Evolutionary conservation across 2,797 vertebrate genomes (phyloP).

Genomic region (Liasis olivaceus): DNA sequence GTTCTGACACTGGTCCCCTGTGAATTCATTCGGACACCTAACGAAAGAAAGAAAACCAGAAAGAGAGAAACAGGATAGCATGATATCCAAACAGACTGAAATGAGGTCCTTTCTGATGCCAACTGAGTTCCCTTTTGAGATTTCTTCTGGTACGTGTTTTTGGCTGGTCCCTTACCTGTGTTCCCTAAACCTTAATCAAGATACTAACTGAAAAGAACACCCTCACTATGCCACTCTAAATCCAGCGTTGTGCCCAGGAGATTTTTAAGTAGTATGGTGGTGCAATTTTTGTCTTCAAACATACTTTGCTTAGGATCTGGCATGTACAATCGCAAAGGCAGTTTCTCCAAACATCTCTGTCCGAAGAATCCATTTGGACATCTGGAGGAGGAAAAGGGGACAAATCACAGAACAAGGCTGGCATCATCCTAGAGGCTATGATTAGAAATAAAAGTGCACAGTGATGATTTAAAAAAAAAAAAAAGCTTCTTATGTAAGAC

Average conservation of each 20-base stretch:
- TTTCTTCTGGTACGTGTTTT: constrained; percentile 65
- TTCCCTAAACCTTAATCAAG: constrained; percentile 78
- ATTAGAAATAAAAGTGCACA: constrained; percentile 81
- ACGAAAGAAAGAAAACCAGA: constrained; percentile 90
- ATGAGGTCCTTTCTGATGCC: constrained; percentile 71
- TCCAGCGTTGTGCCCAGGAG: constrained; percentile 74
- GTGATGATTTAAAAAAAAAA: constrained; percentile 73
- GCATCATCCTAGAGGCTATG: constrained; percentile 78
- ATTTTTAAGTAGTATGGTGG: constrained; percentile 73
- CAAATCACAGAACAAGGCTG: constrained; percentile 87
- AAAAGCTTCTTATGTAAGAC: constrained; percentile 50
- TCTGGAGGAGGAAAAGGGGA: constrained; percentile 93
- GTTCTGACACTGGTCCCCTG: constrained; percentile 99
- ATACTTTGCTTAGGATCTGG: constrained; percentile 98
- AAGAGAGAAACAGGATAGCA: constrained; percentile 88
- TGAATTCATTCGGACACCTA: constrained; percentile 99
- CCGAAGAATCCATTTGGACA: constrained; percentile 96
- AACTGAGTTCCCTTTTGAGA: constrained; percentile 66
- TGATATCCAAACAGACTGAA: constrained; percentile 73
- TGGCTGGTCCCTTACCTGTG: constrained; percentile 77
- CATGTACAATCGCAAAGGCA: constrained; percentile 94
- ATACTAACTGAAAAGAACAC: constrained; percentile 74
- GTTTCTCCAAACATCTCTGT: constrained; percentile 94
- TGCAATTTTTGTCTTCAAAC: constrained; percentile 87
- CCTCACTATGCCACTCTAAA: constrained; percentile 76